Percentiles rank a stretch among this genome's conserved stretches.
These are phyloP conservation scores for Resseliella maxima DNA, from an alignment of 2,888 invertebrate genomes.

Conservation along the genomic window DNA sequence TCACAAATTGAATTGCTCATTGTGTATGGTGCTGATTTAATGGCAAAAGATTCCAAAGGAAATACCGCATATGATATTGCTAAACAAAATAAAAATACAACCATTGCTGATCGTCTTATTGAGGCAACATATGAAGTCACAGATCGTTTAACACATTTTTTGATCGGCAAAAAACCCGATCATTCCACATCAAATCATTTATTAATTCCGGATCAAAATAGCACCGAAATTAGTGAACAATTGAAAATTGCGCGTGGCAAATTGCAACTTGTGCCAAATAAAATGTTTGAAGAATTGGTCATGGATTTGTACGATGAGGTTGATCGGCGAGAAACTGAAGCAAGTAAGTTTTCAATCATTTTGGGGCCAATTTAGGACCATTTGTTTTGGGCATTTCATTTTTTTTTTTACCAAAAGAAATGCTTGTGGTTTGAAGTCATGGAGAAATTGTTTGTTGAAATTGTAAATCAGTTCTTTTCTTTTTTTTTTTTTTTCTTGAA, in stretches of 20 bases:
- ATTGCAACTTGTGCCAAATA: slow-evolving; percentile 90
- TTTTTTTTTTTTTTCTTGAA: neutral
- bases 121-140: slow-evolving; percentile 95
- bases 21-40: slow-evolving; percentile 94
- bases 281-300: slow-evolving; percentile 93
- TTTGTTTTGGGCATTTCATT: no score
- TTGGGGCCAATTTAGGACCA: neutral
- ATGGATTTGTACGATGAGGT: slow-evolving; percentile 99
- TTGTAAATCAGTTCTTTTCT: no score
- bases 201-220: slow-evolving; percentile 80
- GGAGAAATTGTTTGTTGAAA: no score
- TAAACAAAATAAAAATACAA: slow-evolving; percentile 81
- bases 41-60: slow-evolving; percentile 80
- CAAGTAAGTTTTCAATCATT: slow-evolving; percentile 73
- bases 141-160: slow-evolving; percentile 89
- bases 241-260: slow-evolving; percentile 86
- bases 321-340: slow-evolving; percentile 94
- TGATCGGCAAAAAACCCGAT: slow-evolving; percentile 88
- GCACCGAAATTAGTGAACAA: slow-evolving; percentile 80
- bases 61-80: slow-evolving; percentile 80
- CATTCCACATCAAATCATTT: slow-evolving; percentile 86
- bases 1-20: slow-evolving; percentile 91
- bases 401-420: no score
- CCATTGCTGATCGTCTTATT: slow-evolving; percentile 82
- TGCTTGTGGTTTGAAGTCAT: no score